Base-by-base conservation (phyloP, 2,113 vertebrate genomes). In the Catharus fuscescens region DNA sequence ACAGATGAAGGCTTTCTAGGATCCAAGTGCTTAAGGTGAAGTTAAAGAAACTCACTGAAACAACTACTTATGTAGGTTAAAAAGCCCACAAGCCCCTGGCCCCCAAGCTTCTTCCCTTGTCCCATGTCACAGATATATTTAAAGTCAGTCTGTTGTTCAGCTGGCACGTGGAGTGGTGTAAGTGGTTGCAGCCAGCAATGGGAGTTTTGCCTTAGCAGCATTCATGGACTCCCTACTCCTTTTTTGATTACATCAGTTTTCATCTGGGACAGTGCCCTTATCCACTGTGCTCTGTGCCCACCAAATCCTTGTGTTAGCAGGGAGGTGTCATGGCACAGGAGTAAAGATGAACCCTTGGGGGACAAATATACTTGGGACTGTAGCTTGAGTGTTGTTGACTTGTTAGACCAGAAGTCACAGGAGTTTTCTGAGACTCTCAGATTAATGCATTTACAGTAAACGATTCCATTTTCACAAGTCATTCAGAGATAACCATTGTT, bases 31-130 rank as follows among this genome's bases (percentile, higher is more conserved):
- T 80, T 86, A 61, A 57, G 23, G 24, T 76, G 60, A 85, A 92
- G 8, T 79, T 87, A 36, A 88, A 89, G 72, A 72, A 61, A 14
- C 4, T 6, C 26, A 47, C 26, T 60, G 79, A 20, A 82, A 69
- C 21, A 65, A 42, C 31, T 91, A 25, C 45, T 62, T 74, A 52
- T 0, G 1, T 31, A 29, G 42, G 28, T 47, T 69, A 48, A 72
- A 28, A 52, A 29, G 0, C 0, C 5, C 34, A 45, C 12, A 61
- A 11, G 9, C 16, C 16, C 10, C 12, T 6, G 1, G 2, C 5
- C 21, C 42, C 8, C 8, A 28, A 40, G 8, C 16, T 66, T 50
- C 13, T 25, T 12, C 6, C 10, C 10, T 56, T 0, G 1, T 80
- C 34, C 50, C 8, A 6, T 40, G 29, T 53, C 45, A 29, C 17